Evolutionary conservation across 2,113 vertebrate species (phyloP).

Genomic region (Nothocercus julius): DNA sequence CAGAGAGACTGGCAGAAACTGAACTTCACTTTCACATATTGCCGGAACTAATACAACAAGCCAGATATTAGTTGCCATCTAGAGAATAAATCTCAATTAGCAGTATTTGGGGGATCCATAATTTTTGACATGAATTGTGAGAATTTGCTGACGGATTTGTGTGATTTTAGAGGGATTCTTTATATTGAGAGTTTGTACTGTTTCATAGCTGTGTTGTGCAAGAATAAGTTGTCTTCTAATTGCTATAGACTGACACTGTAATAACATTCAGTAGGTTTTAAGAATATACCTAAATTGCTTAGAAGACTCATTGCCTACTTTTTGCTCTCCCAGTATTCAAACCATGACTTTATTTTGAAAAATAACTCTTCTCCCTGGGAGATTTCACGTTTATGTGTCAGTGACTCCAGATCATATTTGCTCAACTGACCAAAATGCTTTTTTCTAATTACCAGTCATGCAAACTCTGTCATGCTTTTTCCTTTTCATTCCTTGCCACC

Average conservation of each 20-base stretch:
- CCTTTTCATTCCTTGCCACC: conserved; percentile 45
- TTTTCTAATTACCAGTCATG: conserved; percentile 24
- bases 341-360: neutral
- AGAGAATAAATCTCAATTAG: neutral
- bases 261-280: neutral
- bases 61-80: neutral
- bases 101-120: neutral
- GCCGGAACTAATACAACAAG: neutral
- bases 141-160: neutral
- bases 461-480: conserved; percentile 13
- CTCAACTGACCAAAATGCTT: conserved; percentile 41
- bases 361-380: neutral
- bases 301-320: neutral
- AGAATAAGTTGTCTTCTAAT: neutral
- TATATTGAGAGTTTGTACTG: neutral
- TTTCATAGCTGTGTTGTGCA: neutral
- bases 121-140: neutral
- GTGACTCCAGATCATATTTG: neutral
- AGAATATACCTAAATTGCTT: neutral
- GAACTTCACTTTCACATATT: neutral
- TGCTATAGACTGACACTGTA: neutral
- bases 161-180: neutral
- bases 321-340: neutral
- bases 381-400: conserved; percentile 5
- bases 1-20: neutral